These are phyloP conservation scores for Heliconius hortense DNA, from an alignment of 2,888 invertebrate genomes.

Conservation along the genomic window DNA sequence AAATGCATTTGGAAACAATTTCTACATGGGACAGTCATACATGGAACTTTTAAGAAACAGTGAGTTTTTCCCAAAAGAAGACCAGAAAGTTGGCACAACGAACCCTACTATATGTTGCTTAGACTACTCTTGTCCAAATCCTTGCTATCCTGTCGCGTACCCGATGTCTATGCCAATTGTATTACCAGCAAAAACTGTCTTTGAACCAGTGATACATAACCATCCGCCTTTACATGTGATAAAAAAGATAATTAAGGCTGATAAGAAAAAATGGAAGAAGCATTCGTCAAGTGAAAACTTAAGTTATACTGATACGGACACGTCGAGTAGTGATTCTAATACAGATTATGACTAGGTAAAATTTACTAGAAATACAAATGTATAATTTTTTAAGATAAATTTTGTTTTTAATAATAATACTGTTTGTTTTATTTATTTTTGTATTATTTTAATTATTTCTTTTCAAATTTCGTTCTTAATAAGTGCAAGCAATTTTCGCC, in stretches of 20 bases:
- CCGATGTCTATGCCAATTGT: conserved; percentile 51
- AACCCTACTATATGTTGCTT: conserved; percentile 30
- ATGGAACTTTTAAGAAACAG: conserved; percentile 17
- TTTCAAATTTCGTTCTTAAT: not conserved
- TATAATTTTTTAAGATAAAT: not conserved
- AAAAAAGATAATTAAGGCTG: conserved; percentile 49
- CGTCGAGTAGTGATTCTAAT: not conserved
- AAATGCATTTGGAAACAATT: not conserved
- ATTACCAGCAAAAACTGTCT: conserved; percentile 56
- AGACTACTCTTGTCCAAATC: conserved; percentile 36
- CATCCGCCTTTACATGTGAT: conserved; percentile 63
- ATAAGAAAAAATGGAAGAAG: conserved; percentile 43
- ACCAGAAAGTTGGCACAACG: not conserved
- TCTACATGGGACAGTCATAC: not conserved
- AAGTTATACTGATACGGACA: conserved; percentile 5
- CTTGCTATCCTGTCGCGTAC: conserved; percentile 40
- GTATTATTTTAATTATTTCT: not conserved
- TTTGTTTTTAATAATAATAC: not conserved
- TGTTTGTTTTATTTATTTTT: not conserved
- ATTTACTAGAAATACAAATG: not conserved
- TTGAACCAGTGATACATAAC: conserved; percentile 63
- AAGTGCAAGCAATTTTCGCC: too few relatives aligned
- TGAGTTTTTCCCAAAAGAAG: not conserved
- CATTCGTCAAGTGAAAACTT: conserved; percentile 22
- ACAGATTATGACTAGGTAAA: conserved; percentile 1